A percentile compares a stretch with the other conserved stretches of the same genome.
These are phyloP conservation scores for Aphrophora alni DNA, from an alignment of 2,888 invertebrate genomes.

Conservation along the genomic window DNA sequence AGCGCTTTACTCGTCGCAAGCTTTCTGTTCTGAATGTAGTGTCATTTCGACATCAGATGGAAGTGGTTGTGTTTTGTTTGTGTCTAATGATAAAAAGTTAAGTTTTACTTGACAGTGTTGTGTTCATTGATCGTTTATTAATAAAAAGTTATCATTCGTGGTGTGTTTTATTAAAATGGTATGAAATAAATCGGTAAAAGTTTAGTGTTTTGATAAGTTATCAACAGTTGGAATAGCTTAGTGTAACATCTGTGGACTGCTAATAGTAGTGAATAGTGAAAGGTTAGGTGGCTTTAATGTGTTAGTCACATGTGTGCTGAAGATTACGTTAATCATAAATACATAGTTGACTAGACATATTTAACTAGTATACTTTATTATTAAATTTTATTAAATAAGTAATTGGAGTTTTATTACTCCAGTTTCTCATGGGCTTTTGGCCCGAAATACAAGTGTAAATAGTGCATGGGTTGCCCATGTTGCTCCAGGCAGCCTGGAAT, in stretches of 20 bases:
- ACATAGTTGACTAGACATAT: not conserved
- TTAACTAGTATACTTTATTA: not conserved
- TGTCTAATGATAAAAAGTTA: not conserved
- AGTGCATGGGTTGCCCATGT: slow-evolving; percentile 45
- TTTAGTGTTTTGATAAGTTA: not conserved
- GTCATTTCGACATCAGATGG: not conserved
- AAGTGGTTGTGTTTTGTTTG: not conserved
- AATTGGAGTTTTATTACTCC: not conserved
- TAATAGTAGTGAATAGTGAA: not conserved
- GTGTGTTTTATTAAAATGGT: not conserved
- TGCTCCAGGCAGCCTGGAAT: slow-evolving; percentile 49
- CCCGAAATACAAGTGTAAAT: not conserved
- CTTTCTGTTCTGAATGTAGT: not conserved
- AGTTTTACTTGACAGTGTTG: not conserved
- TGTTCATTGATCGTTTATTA: not conserved
- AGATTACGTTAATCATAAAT: not conserved
- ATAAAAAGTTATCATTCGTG: not conserved
- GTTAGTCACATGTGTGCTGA: not conserved
- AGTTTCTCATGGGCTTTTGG: not conserved
- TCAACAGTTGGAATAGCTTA: not conserved
- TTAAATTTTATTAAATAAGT: not conserved
- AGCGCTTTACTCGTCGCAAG: not conserved
- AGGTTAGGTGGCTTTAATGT: not conserved
- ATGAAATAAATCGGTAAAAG: not conserved
- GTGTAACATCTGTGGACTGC: not conserved